Percentiles rank a stretch among this genome's conserved stretches.
Conservation (phyloP, 53 echinoderm and acorn worm genomes). For the Echinarachnius parma region DNA sequence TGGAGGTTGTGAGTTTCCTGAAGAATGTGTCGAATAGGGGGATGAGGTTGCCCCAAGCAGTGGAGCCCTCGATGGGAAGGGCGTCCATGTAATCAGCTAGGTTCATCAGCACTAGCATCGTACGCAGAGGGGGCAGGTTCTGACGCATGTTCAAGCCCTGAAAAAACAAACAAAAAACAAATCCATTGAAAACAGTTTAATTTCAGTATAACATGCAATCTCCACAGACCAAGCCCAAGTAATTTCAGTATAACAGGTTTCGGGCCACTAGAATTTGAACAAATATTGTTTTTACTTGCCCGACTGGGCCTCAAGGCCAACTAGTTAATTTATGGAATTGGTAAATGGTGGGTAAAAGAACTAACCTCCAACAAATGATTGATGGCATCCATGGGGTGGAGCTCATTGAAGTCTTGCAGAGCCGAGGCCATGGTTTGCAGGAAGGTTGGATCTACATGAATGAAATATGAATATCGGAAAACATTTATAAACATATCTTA, state of each 20-base stretch:
- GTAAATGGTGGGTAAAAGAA: too few species aligned
- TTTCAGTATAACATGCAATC: too few species aligned
- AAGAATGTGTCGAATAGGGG: slow-evolving; percentile 91
- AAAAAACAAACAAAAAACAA: too few species aligned
- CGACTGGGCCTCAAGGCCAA: too few species aligned
- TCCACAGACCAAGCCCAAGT: too few species aligned
- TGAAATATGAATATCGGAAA: not conserved
- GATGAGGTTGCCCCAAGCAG: slow-evolving; percentile 80
- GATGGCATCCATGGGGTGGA: slow-evolving; percentile 82
- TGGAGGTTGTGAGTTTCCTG: slow-evolving; percentile 60
- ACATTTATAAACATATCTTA: not conserved
- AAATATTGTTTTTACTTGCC: too few species aligned
- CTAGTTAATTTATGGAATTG: too few species aligned
- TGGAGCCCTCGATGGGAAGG: slow-evolving; percentile 82
- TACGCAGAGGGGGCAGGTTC: slow-evolving; percentile 71
- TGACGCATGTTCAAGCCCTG: slow-evolving; percentile 89
- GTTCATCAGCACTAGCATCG: slow-evolving; percentile 86
- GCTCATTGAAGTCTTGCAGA: slow-evolving; percentile 87
- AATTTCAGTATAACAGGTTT: too few species aligned
- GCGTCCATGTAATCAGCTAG: slow-evolving; percentile 94
- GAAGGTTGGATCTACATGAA: slow-evolving; percentile 71
- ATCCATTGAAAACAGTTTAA: too few species aligned
- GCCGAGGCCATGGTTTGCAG: slow-evolving; percentile 81
- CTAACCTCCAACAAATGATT: slow-evolving; percentile 84
- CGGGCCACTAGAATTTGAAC: too few species aligned